Evolutionary conservation across 2,797 vertebrate genomes (phyloP).

Genomic region (Sparus aurata): DNA sequence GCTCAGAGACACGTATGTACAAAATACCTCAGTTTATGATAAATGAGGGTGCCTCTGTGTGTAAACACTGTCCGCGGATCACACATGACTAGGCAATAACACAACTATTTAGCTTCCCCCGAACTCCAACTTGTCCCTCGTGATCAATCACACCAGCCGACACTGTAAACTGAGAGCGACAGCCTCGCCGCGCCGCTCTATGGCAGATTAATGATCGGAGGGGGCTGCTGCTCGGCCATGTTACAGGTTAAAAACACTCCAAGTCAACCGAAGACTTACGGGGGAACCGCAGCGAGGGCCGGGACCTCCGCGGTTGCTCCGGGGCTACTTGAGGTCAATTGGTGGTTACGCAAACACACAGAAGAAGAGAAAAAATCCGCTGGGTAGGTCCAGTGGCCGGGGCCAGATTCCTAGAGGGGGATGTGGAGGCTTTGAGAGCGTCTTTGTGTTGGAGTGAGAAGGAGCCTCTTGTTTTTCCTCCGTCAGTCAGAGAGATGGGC

Average conservation of each 20-base stretch:
- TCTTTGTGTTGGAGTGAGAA: constrained; percentile 79
- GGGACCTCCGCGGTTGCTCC: constrained; percentile 31
- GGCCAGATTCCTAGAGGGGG: constrained; percentile 65
- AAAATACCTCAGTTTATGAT: constrained; percentile 16
- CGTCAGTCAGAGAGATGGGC: constrained; percentile 80
- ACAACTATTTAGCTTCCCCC: constrained; percentile 16
- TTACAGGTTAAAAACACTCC: constrained; percentile 61
- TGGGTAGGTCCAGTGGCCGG: constrained; percentile 42
- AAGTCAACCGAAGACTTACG: constrained; percentile 25
- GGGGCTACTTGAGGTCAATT: constrained; percentile 66
- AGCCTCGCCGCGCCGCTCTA: neutral
- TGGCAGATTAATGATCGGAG: constrained; percentile 29
- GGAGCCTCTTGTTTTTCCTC: constrained; percentile 77
- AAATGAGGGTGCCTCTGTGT: constrained; percentile 17
- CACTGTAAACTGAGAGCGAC: constrained; percentile 23
- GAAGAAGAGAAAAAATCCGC: constrained; percentile 40
- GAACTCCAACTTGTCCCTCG: constrained; percentile 7
- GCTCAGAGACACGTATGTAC: neutral
- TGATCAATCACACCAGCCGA: constrained; percentile 34
- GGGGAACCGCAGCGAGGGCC: constrained; percentile 18
- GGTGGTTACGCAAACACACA: constrained; percentile 71
- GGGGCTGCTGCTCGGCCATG: neutral
- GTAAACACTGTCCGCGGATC: constrained; percentile 38
- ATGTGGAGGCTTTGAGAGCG: constrained; percentile 66
- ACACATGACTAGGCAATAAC: constrained; percentile 29